phyloP scores from a whole-genome alignment of 1,140 invertebrate genomes.

The Bombus balteatus region DNA sequence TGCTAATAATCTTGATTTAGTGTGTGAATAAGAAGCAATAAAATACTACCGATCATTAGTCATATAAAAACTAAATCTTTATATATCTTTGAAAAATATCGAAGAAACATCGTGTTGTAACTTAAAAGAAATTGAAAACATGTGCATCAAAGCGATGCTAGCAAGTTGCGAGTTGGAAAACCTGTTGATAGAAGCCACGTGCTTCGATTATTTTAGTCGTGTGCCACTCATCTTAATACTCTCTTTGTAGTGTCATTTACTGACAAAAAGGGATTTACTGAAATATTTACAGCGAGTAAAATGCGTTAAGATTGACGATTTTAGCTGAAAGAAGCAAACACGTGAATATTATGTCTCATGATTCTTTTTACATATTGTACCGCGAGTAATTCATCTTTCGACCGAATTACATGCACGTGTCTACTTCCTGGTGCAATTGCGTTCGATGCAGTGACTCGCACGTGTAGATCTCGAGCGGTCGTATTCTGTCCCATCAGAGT shows the following conservation, averaged over 20 bases:
- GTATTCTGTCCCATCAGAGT: conserved; percentile 65
- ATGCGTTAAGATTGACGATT: too few relatives aligned
- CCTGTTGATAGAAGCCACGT: conserved; percentile 39
- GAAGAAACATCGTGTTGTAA: not conserved
- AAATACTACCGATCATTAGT: not conserved
- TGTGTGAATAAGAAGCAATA: too few relatives aligned
- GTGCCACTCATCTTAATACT: not conserved
- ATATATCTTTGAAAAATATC: too few relatives aligned
- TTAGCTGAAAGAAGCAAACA: too few relatives aligned
- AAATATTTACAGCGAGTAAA: too few relatives aligned
- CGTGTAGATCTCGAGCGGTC: conserved; percentile 18
- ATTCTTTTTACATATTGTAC: not conserved
- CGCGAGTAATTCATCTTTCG: conserved; percentile 39
- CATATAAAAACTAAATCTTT: not conserved
- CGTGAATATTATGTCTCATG: too few relatives aligned
- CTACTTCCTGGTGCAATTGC: not conserved
- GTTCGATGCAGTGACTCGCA: not conserved
- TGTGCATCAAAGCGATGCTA: not conserved
- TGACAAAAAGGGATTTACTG: too few relatives aligned
- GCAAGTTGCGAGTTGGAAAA: not conserved
- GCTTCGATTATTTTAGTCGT: not conserved
- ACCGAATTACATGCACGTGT: not conserved
- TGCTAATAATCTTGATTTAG: not conserved
- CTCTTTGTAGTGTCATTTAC: too few relatives aligned
- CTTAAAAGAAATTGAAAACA: not conserved